phyloP scores from a whole-genome alignment of 2,888 invertebrate species.

The Acanthosepion lycidas region DNA sequence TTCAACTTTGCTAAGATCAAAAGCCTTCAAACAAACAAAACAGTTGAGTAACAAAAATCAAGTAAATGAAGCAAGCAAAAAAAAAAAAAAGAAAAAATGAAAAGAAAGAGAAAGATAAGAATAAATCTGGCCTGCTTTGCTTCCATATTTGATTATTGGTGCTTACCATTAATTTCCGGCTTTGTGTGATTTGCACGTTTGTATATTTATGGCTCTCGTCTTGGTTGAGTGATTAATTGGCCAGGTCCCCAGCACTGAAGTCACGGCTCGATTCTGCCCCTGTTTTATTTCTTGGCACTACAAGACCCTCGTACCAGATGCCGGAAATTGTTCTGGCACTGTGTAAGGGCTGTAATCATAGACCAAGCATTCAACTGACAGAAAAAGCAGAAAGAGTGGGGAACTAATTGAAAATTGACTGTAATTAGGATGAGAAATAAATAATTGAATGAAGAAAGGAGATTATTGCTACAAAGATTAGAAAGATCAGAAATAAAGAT shows the following conservation, averaged over 20 bases:
- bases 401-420: background rate
- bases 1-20: no score
- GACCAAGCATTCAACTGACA: background rate
- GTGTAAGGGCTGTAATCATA: background rate
- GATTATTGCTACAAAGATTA: background rate
- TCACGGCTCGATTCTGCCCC: background rate
- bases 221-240: background rate
- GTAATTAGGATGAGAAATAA: background rate
- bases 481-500: background rate
- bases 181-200: background rate
- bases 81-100: no score
- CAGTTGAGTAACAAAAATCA: no score
- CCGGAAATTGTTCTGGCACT: background rate
- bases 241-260: background rate
- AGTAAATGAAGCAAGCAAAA: no score
- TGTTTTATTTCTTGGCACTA: background rate
- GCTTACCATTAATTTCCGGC: constrained; percentile 21
- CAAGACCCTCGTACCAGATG: background rate
- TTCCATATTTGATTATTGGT: background rate
- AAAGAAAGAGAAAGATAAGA: no score
- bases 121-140: background rate
- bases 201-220: background rate
- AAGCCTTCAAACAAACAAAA: no score
- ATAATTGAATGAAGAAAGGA: constrained; percentile 15
- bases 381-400: background rate